Evolutionary conservation across 2,888 invertebrate species (phyloP), one percentile per base, ranked within the genome.

Genomic region (Hipparchia sbordonii): DNA sequence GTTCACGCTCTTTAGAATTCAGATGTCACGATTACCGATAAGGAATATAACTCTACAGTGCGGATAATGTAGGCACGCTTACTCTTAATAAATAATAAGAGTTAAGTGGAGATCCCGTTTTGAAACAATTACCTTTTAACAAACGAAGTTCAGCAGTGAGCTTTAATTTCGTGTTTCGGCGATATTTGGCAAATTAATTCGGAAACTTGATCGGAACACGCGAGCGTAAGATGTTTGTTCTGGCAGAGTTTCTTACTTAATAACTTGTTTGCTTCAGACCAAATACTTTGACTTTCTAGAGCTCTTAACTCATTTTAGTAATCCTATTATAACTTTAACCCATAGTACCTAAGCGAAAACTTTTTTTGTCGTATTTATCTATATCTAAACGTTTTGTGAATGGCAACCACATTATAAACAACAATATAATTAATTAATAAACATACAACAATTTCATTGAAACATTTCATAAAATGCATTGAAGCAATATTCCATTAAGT

Each of bases 171-270:
- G 89, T 90, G 88, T 91, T 90, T 89, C 89, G 85, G 81, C 87
- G 87, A 89, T 89, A 91, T 90, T 90, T 90, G 90, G 88, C 89
- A 89, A 91, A 91, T 91, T 90, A 91, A 91, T 91, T 90, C 88
- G 81, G 78, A 86, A 92, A 92, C 87, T 91, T 91, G 87, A 88
- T 87, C 87, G 85, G 82, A 87, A 87, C 89, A 89, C 86, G 88
- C 87, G 84, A 87, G 88, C 84, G 84, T 87, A 88, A 89, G 87
- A 90, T 90, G 89, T 88, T 89, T 89, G 88, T 83, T 84, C 83
- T 82, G 83, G 78, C 82, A 80, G 87, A 87, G 85, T 88, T 88
- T 84, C 82, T 85, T 86, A 85, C 85, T 87, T 86, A 74, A 73
- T 85, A 75, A 77, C 71, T 76, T 75, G 72, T 71, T 76, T 70